phyloP scores from a whole-genome alignment of 2,888 invertebrate species.

The Lagria hirta region DNA sequence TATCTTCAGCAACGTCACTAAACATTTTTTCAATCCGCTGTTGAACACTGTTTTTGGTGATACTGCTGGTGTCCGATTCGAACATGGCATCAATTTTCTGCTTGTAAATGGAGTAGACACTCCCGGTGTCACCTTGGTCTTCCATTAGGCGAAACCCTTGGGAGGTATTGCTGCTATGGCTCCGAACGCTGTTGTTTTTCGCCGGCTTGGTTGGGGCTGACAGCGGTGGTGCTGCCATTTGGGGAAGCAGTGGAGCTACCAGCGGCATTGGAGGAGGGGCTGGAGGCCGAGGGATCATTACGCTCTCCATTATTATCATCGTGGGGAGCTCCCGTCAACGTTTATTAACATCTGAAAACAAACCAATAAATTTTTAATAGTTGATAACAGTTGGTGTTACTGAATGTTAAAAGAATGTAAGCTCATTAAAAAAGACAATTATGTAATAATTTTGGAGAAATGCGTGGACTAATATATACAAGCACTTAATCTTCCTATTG shows the following conservation, averaged over 20 bases:
- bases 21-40: constrained; percentile 87
- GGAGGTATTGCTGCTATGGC: constrained; percentile 40
- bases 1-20: constrained; percentile 66
- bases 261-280: constrained; percentile 41
- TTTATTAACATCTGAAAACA: no score
- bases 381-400: no score
- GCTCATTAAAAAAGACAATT: no score
- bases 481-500: no score
- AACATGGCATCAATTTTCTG: constrained; percentile 86
- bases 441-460: no score
- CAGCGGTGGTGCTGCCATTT: constrained; percentile 21
- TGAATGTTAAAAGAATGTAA: no score
- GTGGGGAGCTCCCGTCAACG: neutral
- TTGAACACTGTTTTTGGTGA: constrained; percentile 74
- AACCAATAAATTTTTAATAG: constrained; percentile 12
- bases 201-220: constrained; percentile 15
- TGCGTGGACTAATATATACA: no score
- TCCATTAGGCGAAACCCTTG: constrained; percentile 49
- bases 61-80: constrained; percentile 51
- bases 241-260: constrained; percentile 28
- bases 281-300: constrained; percentile 47
- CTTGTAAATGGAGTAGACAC: constrained; percentile 70
- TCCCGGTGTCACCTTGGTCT: constrained; percentile 45
- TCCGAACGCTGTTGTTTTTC: constrained; percentile 37
- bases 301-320: constrained; percentile 42